Evolutionary conservation across 2,888 invertebrate genomes (phyloP).

Genomic region (Rutpela maculata): DNA sequence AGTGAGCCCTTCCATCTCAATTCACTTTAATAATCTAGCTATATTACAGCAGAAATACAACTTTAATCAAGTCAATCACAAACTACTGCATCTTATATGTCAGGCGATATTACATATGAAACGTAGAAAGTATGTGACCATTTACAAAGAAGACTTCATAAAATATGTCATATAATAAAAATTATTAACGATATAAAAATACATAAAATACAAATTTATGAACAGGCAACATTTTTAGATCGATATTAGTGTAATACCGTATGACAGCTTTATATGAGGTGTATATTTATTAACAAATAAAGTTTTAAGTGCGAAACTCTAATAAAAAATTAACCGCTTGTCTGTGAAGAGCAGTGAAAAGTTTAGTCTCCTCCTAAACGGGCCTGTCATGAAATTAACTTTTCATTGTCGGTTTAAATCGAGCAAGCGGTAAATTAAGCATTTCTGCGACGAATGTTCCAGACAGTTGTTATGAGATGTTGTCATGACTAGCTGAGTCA

Average conservation of each 20-base stretch:
- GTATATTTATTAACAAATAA: background rate
- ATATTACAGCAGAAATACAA: too few relatives aligned
- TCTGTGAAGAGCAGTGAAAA: slow-evolving; percentile 1
- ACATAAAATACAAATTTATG: background rate
- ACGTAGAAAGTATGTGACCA: too few relatives aligned
- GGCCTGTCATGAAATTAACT: slow-evolving; percentile 32
- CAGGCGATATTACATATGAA: too few relatives aligned
- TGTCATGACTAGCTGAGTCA: slow-evolving; percentile 32
- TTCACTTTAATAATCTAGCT: too few relatives aligned
- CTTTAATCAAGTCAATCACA: too few relatives aligned
- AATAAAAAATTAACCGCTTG: slow-evolving; percentile 28
- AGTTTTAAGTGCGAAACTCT: slow-evolving; percentile 14
- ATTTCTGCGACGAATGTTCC: slow-evolving; percentile 34
- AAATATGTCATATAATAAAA: background rate
- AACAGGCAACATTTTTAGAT: background rate
- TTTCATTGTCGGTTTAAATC: slow-evolving; percentile 38
- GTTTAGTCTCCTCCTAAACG: slow-evolving; percentile 24
- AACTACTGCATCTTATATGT: too few relatives aligned
- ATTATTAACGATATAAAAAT: background rate
- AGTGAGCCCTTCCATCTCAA: too few relatives aligned
- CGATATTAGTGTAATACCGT: background rate
- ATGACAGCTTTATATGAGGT: background rate
- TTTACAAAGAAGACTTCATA: too few relatives aligned
- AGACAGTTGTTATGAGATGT: slow-evolving; percentile 43
- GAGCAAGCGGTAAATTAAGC: slow-evolving; percentile 42